A percentile compares a stretch with the other conserved stretches of the same genome.
Evolutionary conservation across 1,140 invertebrate species (phyloP).

Genomic region (Helicoverpa armigera): DNA sequence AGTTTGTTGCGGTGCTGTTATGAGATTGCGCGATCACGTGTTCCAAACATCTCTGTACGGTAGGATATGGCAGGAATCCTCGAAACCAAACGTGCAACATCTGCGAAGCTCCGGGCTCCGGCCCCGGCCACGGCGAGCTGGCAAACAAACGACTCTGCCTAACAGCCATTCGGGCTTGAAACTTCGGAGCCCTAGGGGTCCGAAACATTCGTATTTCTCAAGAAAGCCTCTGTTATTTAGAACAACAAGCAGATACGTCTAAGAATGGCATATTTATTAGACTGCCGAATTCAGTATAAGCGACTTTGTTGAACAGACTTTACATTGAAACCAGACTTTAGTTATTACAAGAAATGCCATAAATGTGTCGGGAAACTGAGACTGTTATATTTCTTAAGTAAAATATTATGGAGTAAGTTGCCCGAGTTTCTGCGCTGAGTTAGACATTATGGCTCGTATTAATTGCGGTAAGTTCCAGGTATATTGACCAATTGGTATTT

Average conservation of each 20-base stretch:
- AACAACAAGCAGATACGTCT: slow-evolving; percentile 34
- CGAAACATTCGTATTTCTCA: slow-evolving; percentile 22
- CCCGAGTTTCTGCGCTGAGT: not conserved
- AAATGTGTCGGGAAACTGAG: not conserved
- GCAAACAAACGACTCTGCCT: slow-evolving; percentile 38
- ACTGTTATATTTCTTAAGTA: slow-evolving; percentile 7
- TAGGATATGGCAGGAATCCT: slow-evolving; percentile 12
- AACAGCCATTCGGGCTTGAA: slow-evolving; percentile 38
- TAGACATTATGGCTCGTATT: not conserved
- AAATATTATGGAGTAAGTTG: not conserved
- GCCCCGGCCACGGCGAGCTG: not conserved
- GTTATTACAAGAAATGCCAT: not conserved
- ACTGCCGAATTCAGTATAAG: slow-evolving; percentile 24
- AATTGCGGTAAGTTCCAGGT: no score
- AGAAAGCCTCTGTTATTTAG: slow-evolving; percentile 21
- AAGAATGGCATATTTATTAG: slow-evolving; percentile 17
- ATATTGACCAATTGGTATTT: no score
- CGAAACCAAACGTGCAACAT: slow-evolving; percentile 38
- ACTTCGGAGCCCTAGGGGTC: slow-evolving; percentile 29
- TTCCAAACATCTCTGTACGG: slow-evolving; percentile 38
- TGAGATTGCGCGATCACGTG: slow-evolving; percentile 42
- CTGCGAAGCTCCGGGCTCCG: slow-evolving; percentile 19
- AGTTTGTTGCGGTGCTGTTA: slow-evolving; percentile 37
- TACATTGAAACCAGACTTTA: slow-evolving; percentile 24
- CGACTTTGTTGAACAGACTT: slow-evolving; percentile 20